Conservation (phyloP, 2,888 invertebrate genomes). For the Cyrtodaria siliqua region DNA sequence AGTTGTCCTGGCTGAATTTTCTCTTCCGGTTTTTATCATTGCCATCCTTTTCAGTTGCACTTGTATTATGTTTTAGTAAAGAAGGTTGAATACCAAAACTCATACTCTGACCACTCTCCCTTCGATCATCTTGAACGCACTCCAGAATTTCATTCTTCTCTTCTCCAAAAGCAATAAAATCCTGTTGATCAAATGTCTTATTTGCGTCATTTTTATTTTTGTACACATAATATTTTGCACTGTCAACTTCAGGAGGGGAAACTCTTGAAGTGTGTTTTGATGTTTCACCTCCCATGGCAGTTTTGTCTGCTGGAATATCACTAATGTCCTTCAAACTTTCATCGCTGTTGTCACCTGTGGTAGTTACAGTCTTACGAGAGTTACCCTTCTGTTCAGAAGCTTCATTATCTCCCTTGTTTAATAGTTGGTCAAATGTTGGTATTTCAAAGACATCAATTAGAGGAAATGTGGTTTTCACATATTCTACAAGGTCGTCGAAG, state of each 20-base stretch:
- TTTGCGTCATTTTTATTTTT: neutral
- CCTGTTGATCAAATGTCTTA: neutral
- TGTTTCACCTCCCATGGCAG: neutral
- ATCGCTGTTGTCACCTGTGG: no score
- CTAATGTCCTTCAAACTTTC: neutral
- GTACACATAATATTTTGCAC: neutral
- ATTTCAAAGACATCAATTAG: neutral
- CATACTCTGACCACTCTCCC: no score
- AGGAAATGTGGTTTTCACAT: constrained; percentile 9
- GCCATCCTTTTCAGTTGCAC: no score
- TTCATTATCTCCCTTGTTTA: no score
- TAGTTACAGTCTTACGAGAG: no score
- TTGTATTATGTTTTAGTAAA: no score
- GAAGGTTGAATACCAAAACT: no score
- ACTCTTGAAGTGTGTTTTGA: neutral
- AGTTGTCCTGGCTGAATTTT: no score
- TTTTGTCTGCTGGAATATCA: neutral
- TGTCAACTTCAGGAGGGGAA: neutral
- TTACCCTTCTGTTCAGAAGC: no score
- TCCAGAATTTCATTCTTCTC: no score
- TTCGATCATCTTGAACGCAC: no score
- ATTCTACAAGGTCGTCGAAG: constrained; percentile 47
- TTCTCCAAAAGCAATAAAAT: constrained; percentile 7
- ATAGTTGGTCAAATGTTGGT: neutral
- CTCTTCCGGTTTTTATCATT: no score